phyloP scores from a whole-genome alignment of 2,113 vertebrate genomes.

The Picathartes gymnocephalus region DNA sequence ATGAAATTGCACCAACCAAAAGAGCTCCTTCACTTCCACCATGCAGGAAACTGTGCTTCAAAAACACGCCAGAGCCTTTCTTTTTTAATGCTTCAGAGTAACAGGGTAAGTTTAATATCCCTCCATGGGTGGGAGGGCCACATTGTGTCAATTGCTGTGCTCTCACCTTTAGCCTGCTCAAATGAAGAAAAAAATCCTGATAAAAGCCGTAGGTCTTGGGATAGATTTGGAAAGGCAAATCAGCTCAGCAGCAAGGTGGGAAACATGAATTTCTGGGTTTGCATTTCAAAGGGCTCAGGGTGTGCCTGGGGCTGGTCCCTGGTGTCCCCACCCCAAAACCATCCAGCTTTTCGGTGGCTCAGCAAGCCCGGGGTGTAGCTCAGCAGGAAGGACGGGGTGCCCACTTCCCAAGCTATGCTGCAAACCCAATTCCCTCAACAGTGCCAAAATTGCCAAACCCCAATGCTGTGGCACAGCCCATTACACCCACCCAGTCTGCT shows the following conservation, averaged over 20 bases:
- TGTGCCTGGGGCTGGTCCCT: neutral
- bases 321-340: neutral
- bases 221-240: neutral
- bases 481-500: neutral
- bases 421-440: neutral
- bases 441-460: neutral
- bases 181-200: neutral
- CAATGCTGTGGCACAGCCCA: neutral
- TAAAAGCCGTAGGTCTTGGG: neutral
- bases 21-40: neutral
- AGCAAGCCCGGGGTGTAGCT: rapidly evolving
- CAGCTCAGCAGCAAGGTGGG: neutral
- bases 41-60: neutral
- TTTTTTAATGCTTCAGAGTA: neutral
- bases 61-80: neutral
- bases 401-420: neutral
- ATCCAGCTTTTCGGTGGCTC: neutral
- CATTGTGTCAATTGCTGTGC: neutral
- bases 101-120: neutral
- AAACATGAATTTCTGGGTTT: neutral
- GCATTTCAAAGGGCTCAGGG: neutral
- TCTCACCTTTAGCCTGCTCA: neutral
- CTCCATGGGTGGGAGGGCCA: neutral
- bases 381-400: neutral
- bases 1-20: neutral